Base-by-base conservation (phyloP, 2,113 vertebrate genomes). In the Galeopterus variegatus region DNA sequence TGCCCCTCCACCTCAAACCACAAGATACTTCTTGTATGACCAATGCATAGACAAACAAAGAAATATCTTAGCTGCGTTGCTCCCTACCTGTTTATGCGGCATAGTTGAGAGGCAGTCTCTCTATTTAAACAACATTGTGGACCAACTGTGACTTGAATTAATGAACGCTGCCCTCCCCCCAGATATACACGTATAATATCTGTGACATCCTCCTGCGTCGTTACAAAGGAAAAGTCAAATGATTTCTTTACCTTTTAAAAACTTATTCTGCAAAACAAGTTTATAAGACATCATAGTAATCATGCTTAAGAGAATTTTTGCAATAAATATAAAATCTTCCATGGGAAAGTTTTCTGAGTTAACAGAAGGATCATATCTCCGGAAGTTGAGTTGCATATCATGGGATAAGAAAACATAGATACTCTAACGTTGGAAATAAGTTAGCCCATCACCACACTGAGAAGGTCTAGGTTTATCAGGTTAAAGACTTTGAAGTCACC, bases 261-360 rank as follows among this genome's bases (percentile, higher is more conserved):
- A 24, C 12, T 18, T 56, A 67, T 21, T 91, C 92, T 96, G 2
- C 50, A 77, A 98, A 98, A 97, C 58, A 97, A 92, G 36, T 95
- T 98, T 90, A n/a, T 41, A 8, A 88, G 98, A 95, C 98, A 91
- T 95, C 96, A 96, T 88, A 95, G 95, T 89, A 98, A 97, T 95
- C 86, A 76, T 4, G 0, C 60, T 92, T 93, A 85, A 96, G 41
- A 90, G 94, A 95, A 97, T 76, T 92, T 97, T 94, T 93, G 89
- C 83, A 97, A 97, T 94, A 81, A 93, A 73, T 56, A 70, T 90
- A 79, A 92, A 96, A 88, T 96, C 92, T 73, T 97, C 97, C 92
- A 88, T 1, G 18, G 95, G 85, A 96, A 50, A 56, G 83, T 87
- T 94, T 54, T 91, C 88, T 69, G 7, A 41, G 88, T 84, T 5